Base-by-base conservation (phyloP, 2,113 vertebrate genomes). In the Mugil cephalus region DNA sequence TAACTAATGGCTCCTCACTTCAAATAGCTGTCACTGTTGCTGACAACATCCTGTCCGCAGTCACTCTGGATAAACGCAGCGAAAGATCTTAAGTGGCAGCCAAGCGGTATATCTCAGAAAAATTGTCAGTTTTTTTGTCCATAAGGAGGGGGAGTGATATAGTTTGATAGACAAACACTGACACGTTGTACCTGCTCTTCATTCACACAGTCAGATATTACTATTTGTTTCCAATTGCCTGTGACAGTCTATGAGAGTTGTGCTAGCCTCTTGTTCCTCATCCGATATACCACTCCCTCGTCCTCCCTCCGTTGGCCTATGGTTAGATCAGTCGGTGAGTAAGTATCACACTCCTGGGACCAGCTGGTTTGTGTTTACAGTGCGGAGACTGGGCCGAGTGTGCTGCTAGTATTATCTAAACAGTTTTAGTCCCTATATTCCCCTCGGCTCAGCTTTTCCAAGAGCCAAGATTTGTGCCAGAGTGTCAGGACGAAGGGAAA, bases 341-440 rank as follows among this genome's bases (percentile, higher is more conserved):
- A 80, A 84, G 65, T 69, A 88, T 82, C 74, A 34, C 76, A 80
- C 84, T 83, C 80, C 7, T 43, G 87, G 86, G 86, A 86, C n/a
- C 91, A 90, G 91, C 91, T 91, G 91, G 83, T 77, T 83, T 83
- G 70, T 88, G 89, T 91, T 90, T 91, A 90, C 76, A 81, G 77
- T 85, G 55, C 79, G 77, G 81, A 88, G 84, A 86, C 78, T 72
- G 62, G 56, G 74, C 65, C 46, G 82, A 89, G 80, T 79, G 86
- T 66, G 24, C 82, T 83, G 78, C 65, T 38, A 89, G 88, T 74
- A 86, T 87, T 84, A 77, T 88, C 87, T 89, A 91, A 90, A 91
- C 88, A 87, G 78, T 87, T 87, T 88, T 47, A 83, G 82, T 88
- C 78, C 24, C 84, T 78, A 43, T 84, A 82, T 89, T 91, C 89